Percentiles rank a stretch among this genome's conserved stretches.
Evolutionary conservation across 2,888 invertebrate species (phyloP).

Genomic region (Sussaba pulchella): DNA sequence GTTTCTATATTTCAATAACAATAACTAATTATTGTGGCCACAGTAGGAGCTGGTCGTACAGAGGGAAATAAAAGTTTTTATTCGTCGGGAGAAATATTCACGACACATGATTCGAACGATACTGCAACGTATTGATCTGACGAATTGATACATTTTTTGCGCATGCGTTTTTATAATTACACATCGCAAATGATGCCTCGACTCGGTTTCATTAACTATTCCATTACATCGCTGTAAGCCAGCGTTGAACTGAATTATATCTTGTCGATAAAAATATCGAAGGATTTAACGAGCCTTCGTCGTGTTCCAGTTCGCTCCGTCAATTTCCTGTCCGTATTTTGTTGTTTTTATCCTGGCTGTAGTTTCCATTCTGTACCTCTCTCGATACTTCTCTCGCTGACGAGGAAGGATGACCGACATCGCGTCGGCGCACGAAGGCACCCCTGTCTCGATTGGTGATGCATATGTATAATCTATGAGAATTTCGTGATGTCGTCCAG

Average conservation of each 20-base stretch:
- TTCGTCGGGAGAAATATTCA: not conserved
- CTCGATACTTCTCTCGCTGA: not conserved
- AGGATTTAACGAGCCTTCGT: constrained; percentile 4
- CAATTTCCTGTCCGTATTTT: constrained; percentile 9
- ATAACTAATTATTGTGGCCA: not conserved
- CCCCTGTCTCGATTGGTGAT: not conserved
- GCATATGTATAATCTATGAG: not conserved
- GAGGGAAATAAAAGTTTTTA: not conserved
- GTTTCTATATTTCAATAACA: constrained; percentile 27
- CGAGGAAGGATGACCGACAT: not conserved
- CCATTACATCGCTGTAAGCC: constrained; percentile 33
- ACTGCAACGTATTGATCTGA: not conserved
- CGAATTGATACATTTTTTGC: not conserved
- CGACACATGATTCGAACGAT: not conserved
- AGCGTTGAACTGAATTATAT: constrained; percentile 37
- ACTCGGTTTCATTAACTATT: constrained; percentile 19
- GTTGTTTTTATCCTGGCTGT: not conserved
- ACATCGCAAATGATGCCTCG: not conserved
- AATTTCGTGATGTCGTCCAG: not conserved
- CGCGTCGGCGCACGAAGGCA: not conserved
- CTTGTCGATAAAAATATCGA: not conserved
- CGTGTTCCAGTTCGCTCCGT: not conserved
- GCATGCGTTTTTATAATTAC: not conserved
- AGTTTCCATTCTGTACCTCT: not conserved
- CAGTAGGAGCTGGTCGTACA: not conserved